Conservation (phyloP, 2,888 invertebrate species). For the Hirtodrosophila duncani region DNA sequence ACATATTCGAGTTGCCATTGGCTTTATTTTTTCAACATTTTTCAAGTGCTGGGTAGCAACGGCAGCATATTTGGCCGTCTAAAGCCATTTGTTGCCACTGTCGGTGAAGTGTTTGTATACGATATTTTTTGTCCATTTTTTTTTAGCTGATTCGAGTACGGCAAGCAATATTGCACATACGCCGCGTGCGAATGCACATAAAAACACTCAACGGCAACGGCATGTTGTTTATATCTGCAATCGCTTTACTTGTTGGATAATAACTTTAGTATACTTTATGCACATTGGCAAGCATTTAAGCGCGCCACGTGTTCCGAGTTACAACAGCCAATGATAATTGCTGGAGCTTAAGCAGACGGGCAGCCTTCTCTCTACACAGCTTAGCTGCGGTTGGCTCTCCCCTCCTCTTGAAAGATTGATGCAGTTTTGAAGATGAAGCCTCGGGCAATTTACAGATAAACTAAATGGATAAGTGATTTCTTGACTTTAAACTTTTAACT, state of each 20-base stretch:
- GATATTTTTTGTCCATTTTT: slow-evolving; percentile 27
- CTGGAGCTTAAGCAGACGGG: slow-evolving; percentile 10
- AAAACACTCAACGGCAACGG: slow-evolving; percentile 39
- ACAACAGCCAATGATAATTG: slow-evolving; percentile 35
- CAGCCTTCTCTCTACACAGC: slow-evolving; percentile 10
- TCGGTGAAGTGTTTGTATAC: slow-evolving; percentile 19
- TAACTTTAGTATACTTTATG: slow-evolving; percentile 45
- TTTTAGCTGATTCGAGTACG: slow-evolving; percentile 44
- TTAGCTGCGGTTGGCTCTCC: slow-evolving; percentile 20
- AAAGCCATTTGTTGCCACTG: slow-evolving; percentile 33
- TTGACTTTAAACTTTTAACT: slow-evolving; percentile 25
- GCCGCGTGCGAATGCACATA: slow-evolving; percentile 42
- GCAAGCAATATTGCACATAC: slow-evolving; percentile 53
- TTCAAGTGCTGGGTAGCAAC: neutral
- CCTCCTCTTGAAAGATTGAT: slow-evolving; percentile 7
- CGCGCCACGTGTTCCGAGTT: slow-evolving; percentile 37
- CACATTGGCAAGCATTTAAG: slow-evolving; percentile 44
- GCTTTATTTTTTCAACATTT: slow-evolving; percentile 3
- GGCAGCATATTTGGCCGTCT: slow-evolving; percentile 25
- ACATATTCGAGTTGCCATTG: slow-evolving; percentile 5
- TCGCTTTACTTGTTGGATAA: slow-evolving; percentile 26
- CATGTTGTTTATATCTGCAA: slow-evolving; percentile 2
- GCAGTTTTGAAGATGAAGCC: slow-evolving; percentile 17
- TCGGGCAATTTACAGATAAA: slow-evolving; percentile 10
- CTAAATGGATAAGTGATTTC: slow-evolving; percentile 30